Percentiles rank a stretch among this genome's conserved stretches.
Conservation (phyloP, 2,113 vertebrate species). For the Sceloporus undulatus region DNA sequence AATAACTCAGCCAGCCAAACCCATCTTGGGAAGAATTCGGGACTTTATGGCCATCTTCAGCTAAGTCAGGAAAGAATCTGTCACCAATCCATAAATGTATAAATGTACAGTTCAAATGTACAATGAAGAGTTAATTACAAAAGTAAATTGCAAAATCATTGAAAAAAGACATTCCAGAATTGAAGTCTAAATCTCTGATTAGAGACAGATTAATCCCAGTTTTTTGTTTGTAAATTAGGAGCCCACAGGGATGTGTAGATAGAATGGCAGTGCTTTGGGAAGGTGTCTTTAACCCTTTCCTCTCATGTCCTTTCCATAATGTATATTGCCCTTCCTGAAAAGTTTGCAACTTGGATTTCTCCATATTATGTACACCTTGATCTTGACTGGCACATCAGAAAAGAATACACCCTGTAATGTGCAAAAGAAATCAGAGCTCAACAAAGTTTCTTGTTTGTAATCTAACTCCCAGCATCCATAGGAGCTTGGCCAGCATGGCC, state of each 20-base stretch:
- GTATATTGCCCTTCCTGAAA: background rate
- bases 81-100: too few relatives aligned
- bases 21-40: background rate
- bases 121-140: background rate
- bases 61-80: too few relatives aligned
- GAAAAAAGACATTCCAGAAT: background rate
- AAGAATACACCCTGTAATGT: background rate
- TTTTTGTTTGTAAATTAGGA: constrained; percentile 7
- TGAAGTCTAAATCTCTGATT: background rate
- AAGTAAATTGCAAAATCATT: background rate
- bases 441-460: too few relatives aligned
- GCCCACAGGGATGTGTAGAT: background rate
- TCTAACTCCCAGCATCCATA: too few relatives aligned
- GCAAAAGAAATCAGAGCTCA: background rate
- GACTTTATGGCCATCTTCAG: background rate
- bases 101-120: too few relatives aligned
- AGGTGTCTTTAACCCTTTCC: background rate
- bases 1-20: background rate
- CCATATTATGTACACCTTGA: background rate
- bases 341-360: background rate
- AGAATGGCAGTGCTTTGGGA: background rate
- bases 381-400: background rate
- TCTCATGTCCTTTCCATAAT: background rate
- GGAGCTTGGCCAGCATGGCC: too few relatives aligned
- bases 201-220: background rate